phyloP scores from a whole-genome alignment of 2,113 vertebrate genomes.

The Ascaphus truei region DNA sequence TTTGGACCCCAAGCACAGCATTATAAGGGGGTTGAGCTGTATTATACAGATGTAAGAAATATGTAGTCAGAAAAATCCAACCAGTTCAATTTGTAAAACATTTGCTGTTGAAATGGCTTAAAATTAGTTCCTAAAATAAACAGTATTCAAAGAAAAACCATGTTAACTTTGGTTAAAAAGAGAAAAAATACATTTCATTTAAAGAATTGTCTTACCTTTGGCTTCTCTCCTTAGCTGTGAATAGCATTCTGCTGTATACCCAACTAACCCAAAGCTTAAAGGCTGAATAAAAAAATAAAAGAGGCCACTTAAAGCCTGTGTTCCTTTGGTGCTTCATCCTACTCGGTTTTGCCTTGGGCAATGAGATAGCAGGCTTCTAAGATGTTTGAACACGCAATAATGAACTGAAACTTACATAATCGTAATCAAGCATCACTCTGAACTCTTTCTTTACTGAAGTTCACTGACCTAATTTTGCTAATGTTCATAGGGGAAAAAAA shows the following conservation, averaged over 20 bases:
- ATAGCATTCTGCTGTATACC: conserved; percentile 6
- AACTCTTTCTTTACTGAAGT: conserved; percentile 40
- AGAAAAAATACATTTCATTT: no score
- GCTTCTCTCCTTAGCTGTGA: conserved; percentile 10
- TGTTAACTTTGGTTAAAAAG: no score
- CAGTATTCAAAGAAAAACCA: no score
- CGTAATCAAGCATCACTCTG: conserved; percentile 37
- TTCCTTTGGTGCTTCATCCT: conserved; percentile 14
- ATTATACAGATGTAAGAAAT: no score
- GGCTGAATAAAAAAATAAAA: conserved; percentile 17
- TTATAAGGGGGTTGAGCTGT: no score
- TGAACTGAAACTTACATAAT: conserved; percentile 38
- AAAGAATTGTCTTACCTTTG: conserved; percentile 13
- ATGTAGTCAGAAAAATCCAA: no score
- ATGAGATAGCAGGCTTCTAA: conserved; percentile 57
- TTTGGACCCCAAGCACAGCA: no score
- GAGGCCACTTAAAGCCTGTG: conserved; percentile 21
- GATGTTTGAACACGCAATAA: conserved; percentile 42
- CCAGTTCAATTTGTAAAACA: no score
- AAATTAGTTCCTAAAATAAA: no score
- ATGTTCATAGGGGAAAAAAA: not conserved
- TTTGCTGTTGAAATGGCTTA: no score
- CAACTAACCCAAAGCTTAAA: conserved; percentile 10
- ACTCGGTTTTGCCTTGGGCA: conserved; percentile 49
- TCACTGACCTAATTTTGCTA: conserved; percentile 48